phyloP scores from a whole-genome alignment of 2,888 invertebrate species.

The Phytoseiulus persimilis region DNA sequence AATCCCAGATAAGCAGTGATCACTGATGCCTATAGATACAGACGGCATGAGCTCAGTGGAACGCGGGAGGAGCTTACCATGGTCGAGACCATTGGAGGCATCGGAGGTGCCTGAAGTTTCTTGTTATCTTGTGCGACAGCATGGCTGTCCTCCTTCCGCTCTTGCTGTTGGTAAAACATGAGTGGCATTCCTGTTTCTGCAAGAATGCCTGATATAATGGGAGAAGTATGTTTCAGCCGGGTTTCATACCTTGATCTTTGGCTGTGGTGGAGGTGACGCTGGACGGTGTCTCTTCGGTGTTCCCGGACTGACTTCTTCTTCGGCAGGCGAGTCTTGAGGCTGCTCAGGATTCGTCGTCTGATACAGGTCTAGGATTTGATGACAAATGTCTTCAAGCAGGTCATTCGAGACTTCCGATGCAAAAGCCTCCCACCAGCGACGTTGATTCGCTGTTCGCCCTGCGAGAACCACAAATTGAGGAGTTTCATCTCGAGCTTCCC shows the following conservation, averaged over 20 bases:
- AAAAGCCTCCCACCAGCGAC: slow-evolving; percentile 96
- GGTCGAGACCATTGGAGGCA: slow-evolving; percentile 15
- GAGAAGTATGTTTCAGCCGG: background rate
- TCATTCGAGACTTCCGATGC: slow-evolving; percentile 90
- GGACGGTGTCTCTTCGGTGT: slow-evolving; percentile 8
- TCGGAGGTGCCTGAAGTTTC: slow-evolving; percentile 14
- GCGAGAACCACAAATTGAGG: background rate
- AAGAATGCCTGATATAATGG: background rate
- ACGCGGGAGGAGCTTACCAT: background rate
- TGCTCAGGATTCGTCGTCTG: slow-evolving; percentile 57
- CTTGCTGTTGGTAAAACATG: background rate
- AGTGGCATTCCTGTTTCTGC: too few relatives aligned
- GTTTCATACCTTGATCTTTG: background rate
- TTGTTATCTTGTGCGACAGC: slow-evolving; percentile 12
- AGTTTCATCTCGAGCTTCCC: background rate
- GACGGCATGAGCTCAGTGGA: background rate
- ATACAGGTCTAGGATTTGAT: slow-evolving; percentile 82
- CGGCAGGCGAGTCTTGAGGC: slow-evolving; percentile 45
- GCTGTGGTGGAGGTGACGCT: slow-evolving; percentile 7
- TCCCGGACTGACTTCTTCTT: slow-evolving; percentile 26
- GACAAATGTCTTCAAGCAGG: slow-evolving; percentile 90
- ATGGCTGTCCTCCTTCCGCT: background rate
- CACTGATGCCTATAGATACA: background rate
- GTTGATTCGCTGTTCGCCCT: slow-evolving; percentile 63
- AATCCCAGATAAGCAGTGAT: background rate